Evolutionary conservation across 2,797 vertebrate genomes (phyloP).

Genomic region (Melanotaenia nigrans): DNA sequence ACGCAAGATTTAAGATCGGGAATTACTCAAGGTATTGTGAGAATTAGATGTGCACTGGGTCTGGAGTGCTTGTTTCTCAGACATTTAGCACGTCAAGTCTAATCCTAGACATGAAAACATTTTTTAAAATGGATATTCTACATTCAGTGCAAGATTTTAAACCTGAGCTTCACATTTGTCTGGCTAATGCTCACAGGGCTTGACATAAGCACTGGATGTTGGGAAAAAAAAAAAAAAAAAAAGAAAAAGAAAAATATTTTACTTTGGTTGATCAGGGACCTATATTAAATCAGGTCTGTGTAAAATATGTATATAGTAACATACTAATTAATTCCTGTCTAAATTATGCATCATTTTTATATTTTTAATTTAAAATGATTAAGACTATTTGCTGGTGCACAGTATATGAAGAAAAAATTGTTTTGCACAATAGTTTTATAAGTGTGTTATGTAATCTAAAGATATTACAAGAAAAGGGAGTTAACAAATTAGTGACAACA

Average conservation of each 20-base stretch:
- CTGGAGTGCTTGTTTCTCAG: slow-evolving; percentile 36
- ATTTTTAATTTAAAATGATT: slow-evolving; percentile 89
- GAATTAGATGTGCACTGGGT: slow-evolving; percentile 45
- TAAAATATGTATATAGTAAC: slow-evolving; percentile 88
- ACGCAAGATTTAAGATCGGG: slow-evolving; percentile 60
- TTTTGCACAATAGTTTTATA: slow-evolving; percentile 98
- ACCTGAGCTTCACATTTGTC: slow-evolving; percentile 45
- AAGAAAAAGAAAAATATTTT: slow-evolving; percentile 70
- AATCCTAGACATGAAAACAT: slow-evolving; percentile 39
- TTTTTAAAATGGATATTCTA: slow-evolving; percentile 34
- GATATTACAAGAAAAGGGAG: slow-evolving; percentile 70
- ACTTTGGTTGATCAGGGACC: slow-evolving; percentile 84
- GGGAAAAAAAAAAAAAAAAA: slow-evolving; percentile 41
- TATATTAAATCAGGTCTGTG: slow-evolving; percentile 87
- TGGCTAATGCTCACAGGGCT: slow-evolving; percentile 53
- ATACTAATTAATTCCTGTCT: slow-evolving; percentile 85
- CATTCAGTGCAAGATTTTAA: slow-evolving; percentile 38
- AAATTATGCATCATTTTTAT: slow-evolving; percentile 91
- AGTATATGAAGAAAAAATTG: slow-evolving; percentile 87
- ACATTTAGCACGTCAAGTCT: slow-evolving; percentile 26
- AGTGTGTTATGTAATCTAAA: slow-evolving; percentile 95
- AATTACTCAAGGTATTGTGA: slow-evolving; percentile 58
- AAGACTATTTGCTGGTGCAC: slow-evolving; percentile 88
- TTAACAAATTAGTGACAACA: slow-evolving; percentile 67
- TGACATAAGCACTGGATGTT: slow-evolving; percentile 63